Evolutionary conservation across 2,888 invertebrate species (phyloP).

Genomic region (Ephialtes manifestator): DNA sequence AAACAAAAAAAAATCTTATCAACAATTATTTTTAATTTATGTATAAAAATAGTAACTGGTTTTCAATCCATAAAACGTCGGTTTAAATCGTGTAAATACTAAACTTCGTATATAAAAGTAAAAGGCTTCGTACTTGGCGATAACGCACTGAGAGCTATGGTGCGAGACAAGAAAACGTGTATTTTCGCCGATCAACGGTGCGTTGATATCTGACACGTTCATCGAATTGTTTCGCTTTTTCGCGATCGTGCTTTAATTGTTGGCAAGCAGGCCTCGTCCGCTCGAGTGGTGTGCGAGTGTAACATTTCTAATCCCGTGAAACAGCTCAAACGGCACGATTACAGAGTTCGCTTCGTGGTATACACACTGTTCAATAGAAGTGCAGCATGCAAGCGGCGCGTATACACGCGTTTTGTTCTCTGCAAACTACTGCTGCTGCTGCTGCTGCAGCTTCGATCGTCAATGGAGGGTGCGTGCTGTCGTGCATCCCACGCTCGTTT

Average conservation of each 20-base stretch:
- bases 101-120: background rate
- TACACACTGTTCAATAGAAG: background rate
- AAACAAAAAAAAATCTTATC: background rate
- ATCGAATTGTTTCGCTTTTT: conserved; percentile 51
- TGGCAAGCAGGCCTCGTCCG: conserved; percentile 11
- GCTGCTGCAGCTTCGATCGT: conserved; percentile 43
- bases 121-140: conserved; percentile 7
- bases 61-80: background rate
- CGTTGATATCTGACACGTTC: conserved; percentile 54
- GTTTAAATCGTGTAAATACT: background rate
- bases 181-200: conserved; percentile 44
- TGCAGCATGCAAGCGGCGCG: conserved; percentile 43
- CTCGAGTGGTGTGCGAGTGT: background rate
- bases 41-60: background rate
- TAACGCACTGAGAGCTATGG: background rate
- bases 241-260: conserved; percentile 36
- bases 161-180: conserved; percentile 15
- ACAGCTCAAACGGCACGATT: conserved; percentile 32
- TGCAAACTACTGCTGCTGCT: conserved; percentile 3
- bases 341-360: background rate
- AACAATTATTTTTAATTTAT: background rate
- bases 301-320: conserved; percentile 45
- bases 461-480: conserved; percentile 56
- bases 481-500: conserved; percentile 59
- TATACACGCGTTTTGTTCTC: conserved; percentile 40